phyloP scores from a whole-genome alignment of 1,140 invertebrate species.

The Luehdorfia chinensis region DNA sequence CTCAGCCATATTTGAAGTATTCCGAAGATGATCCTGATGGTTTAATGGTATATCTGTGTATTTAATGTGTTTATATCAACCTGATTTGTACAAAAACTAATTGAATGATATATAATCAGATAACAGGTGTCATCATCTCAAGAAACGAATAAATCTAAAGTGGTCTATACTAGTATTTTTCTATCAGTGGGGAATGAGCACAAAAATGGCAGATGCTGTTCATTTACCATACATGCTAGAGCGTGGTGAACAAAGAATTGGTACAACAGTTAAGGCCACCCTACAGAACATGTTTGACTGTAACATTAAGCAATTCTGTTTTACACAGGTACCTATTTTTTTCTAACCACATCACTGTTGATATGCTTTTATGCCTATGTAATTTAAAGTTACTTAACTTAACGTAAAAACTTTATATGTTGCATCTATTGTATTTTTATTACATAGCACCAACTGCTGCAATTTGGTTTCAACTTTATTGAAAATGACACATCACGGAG shows the following conservation, averaged over 20 bases:
- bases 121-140: constrained; percentile 47
- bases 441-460: constrained; percentile 54
- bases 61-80: constrained; percentile 4
- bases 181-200: constrained; percentile 59
- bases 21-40: constrained; percentile 60
- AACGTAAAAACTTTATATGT: too few relatives aligned
- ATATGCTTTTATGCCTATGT: too few relatives aligned
- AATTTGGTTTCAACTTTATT: constrained; percentile 55
- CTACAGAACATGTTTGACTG: constrained; percentile 68
- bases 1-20: constrained; percentile 54
- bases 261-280: constrained; percentile 41
- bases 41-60: constrained; percentile 34
- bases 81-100: too few relatives aligned
- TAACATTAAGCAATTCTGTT: constrained; percentile 55
- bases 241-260: constrained; percentile 50
- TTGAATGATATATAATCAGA: too few relatives aligned
- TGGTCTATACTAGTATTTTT: constrained; percentile 52
- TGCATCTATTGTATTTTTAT: too few relatives aligned
- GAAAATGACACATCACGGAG: constrained; percentile 49
- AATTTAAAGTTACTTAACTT: too few relatives aligned
- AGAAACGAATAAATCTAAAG: constrained; percentile 37
- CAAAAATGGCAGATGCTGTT: constrained; percentile 33
- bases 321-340: constrained; percentile 54
- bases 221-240: constrained; percentile 68
- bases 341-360: too few relatives aligned